Evolutionary conservation across 2,888 invertebrate genomes (phyloP).

Genomic region (Linnaemya tessellans): DNA sequence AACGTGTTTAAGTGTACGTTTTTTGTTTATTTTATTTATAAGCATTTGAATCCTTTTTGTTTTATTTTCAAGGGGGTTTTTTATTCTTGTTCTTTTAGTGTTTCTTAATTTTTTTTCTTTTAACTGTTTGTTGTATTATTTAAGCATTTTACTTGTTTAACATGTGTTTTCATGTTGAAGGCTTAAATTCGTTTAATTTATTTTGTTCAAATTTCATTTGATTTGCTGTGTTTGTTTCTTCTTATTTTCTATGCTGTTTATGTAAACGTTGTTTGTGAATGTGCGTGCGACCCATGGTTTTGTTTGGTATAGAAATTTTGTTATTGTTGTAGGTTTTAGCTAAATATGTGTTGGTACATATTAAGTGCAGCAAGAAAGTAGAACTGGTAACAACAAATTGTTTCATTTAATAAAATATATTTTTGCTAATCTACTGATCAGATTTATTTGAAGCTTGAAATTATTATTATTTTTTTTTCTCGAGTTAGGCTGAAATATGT

Average conservation of each 20-base stretch:
- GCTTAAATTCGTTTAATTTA: constrained; percentile 25
- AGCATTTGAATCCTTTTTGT: constrained; percentile 29
- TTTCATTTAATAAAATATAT: not conserved
- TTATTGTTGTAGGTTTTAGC: constrained; percentile 3
- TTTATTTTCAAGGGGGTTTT: constrained; percentile 34
- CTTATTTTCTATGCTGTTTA: constrained; percentile 14
- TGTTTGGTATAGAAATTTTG: constrained; percentile 11
- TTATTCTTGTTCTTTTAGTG: constrained; percentile 24
- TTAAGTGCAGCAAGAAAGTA: constrained; percentile 65
- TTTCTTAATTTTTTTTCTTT: constrained; percentile 8
- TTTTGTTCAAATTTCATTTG: constrained; percentile 9
- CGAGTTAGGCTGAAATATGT: too few species aligned
- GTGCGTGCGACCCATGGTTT: not conserved
- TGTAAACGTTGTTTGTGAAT: not conserved
- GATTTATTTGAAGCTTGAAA: not conserved
- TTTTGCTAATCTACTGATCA: not conserved
- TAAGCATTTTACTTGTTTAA: constrained; percentile 60
- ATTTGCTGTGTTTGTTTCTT: not conserved
- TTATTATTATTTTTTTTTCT: too few species aligned
- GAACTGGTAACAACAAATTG: constrained; percentile 18
- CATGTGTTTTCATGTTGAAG: constrained; percentile 64
- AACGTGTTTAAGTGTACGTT: constrained; percentile 60
- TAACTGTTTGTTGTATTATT: constrained; percentile 42
- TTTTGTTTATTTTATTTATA: constrained; percentile 52
- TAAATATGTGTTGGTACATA: constrained; percentile 65